Percentiles rank a stretch among this genome's conserved stretches.
These are phyloP conservation scores for Neopelma chrysocephalum DNA, from an alignment of 2,797 vertebrate species.

Conservation along the genomic window DNA sequence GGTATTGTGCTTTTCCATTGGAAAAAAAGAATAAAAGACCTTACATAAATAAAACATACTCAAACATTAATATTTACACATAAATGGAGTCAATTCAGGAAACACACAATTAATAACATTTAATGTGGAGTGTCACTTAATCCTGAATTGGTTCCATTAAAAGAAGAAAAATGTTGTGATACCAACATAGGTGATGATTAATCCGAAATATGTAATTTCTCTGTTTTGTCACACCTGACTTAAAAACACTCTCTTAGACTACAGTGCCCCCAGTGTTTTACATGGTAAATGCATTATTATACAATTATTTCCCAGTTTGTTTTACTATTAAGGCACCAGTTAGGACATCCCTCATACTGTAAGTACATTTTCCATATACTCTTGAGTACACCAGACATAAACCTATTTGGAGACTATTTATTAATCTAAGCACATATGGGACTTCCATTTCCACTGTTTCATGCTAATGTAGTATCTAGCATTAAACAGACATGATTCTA, in stretches of 20 bases:
- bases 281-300: background rate
- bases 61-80: slow-evolving; percentile 13
- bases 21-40: background rate
- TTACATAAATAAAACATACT: slow-evolving; percentile 5
- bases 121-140: slow-evolving; percentile 7
- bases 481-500: background rate
- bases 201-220: background rate
- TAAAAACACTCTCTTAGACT: background rate
- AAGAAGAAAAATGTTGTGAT: background rate
- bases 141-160: slow-evolving; percentile 1
- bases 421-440: slow-evolving; percentile 13
- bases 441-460: slow-evolving; percentile 9
- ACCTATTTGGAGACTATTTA: background rate
- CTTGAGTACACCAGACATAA: background rate
- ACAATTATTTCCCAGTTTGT: background rate
- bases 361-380: background rate
- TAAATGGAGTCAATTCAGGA: slow-evolving; percentile 12
- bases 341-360: background rate
- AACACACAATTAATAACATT: slow-evolving; percentile 27
- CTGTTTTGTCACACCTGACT: background rate
- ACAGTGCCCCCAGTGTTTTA: background rate
- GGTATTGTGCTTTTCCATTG: background rate
- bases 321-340: background rate
- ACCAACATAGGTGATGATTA: background rate
- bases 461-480: background rate